Evolutionary conservation across 2,797 vertebrate genomes (phyloP), one percentile per base, ranked within the genome.

Genomic region (Argentina silus): DNA sequence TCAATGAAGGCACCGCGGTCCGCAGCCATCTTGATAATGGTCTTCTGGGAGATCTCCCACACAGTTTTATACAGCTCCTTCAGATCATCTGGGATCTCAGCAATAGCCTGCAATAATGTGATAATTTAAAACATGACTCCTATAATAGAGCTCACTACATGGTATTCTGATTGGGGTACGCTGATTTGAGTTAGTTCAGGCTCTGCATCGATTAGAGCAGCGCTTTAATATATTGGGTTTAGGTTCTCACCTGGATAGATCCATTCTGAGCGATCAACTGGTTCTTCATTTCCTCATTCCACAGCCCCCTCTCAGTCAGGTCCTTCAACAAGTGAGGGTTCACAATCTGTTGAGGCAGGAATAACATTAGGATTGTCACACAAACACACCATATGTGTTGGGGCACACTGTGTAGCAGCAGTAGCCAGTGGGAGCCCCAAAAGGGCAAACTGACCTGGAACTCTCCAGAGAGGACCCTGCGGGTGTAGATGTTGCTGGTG

Each of bases 281-380:
- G 88, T 99, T 99, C 86, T 99, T 99, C 98, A 99, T 99, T 72
- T 98, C 96, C 88, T 99, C 98, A 0, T 85, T 95, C 98, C 98
- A 99, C 74, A 99, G 92, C 0, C 96, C 96, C 48, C 88, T 85
- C 88, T 99, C 98, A 0, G 98, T 99, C 76, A 99, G 94, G 85
- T 99, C 97, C 82, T 99, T 99, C 85, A 99, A 71, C 85, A 99
- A 87, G 77, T 99, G 98, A 0, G 98, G 98, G 67, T 99, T 99
- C 62, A 98, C 97, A n/a, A 99, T 95, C 97, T 96, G 82, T 56
- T 74, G 9, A 14, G 27, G 27, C 27, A 36, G 27, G 27, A 36
- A 36, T 36, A 36, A 36, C 27, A 36, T 36, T 36, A 14, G 50
- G 42, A 23, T 6, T 43, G 3, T 15, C 15, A 64, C 7, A 43